Percentiles rank a stretch among this genome's conserved stretches.
phyloP scores from a whole-genome alignment of 1,140 invertebrate species.

The Belonocnema kinseyi region DNA sequence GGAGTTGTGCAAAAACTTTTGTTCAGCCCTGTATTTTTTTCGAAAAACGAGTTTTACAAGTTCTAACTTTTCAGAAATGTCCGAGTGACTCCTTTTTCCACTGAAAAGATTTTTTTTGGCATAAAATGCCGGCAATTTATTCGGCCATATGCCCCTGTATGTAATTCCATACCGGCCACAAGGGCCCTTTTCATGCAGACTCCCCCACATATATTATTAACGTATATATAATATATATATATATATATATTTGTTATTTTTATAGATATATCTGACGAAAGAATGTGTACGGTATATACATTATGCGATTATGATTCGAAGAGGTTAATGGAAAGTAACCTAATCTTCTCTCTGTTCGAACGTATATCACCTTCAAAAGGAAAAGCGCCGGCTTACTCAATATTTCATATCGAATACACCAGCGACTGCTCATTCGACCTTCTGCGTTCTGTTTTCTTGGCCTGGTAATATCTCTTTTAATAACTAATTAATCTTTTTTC shows the following conservation, averaged over 20 bases:
- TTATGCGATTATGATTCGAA: conserved; percentile 66
- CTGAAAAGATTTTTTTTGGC: too few species aligned
- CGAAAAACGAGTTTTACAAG: too few species aligned
- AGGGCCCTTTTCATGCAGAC: not conserved
- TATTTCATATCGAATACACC: conserved; percentile 34
- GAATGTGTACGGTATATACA: conserved; percentile 68
- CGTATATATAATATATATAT: conserved; percentile 43
- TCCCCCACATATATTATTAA: conserved; percentile 41
- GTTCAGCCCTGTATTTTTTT: too few species aligned
- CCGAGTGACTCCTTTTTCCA: too few species aligned
- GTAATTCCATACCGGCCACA: too few species aligned
- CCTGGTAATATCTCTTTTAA: conserved; percentile 54
- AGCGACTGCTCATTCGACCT: not conserved
- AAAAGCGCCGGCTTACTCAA: conserved; percentile 41
- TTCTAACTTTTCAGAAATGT: too few species aligned
- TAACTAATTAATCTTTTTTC: conserved; percentile 43
- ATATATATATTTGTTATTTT: conserved; percentile 35
- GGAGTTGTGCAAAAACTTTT: too few species aligned
- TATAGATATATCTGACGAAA: conserved; percentile 65
- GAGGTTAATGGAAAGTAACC: conserved; percentile 62
- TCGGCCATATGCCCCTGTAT: too few species aligned
- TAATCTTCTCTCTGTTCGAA: conserved; percentile 49
- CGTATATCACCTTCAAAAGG: conserved; percentile 42
- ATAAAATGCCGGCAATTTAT: too few species aligned
- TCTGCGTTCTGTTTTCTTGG: conserved; percentile 46